Conservation (phyloP, 2,797 vertebrate species). For the Microctenopoma stevenorrisi region DNA sequence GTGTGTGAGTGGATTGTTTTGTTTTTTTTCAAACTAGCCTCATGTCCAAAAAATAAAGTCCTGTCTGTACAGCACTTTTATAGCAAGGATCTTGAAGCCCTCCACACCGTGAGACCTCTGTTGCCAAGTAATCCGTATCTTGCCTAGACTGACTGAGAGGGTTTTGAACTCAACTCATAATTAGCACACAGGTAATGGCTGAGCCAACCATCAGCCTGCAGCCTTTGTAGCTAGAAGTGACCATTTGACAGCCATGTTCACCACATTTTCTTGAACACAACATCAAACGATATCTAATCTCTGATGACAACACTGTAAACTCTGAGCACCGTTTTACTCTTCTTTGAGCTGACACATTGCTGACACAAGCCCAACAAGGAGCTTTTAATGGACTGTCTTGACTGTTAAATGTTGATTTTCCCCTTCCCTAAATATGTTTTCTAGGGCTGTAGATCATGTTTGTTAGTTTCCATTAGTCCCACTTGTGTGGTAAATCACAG, state of each 20-base stretch:
- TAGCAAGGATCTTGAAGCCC: background rate
- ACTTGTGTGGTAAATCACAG: conserved; percentile 60
- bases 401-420: conserved; percentile 48
- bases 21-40: conserved; percentile 28
- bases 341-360: conserved; percentile 27
- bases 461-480: conserved; percentile 65
- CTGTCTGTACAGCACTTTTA: conserved; percentile 4
- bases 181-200: conserved; percentile 46
- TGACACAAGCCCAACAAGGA: conserved; percentile 37
- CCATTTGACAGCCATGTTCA: conserved; percentile 41
- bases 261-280: conserved; percentile 44
- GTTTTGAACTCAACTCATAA: conserved; percentile 41
- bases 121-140: conserved; percentile 20
- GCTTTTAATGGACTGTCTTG: conserved; percentile 45
- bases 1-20: conserved; percentile 4
- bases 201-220: conserved; percentile 32
- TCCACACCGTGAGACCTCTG: conserved; percentile 20
- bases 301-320: conserved; percentile 36
- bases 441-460: conserved; percentile 52
- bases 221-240: conserved; percentile 32
- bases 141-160: conserved; percentile 31
- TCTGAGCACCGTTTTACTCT: conserved; percentile 13
- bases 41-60: background rate
- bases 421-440: conserved; percentile 50
- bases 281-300: conserved; percentile 44